Evolutionary conservation across 2,113 vertebrate genomes (phyloP).

Genomic region (Egretta garzetta): DNA sequence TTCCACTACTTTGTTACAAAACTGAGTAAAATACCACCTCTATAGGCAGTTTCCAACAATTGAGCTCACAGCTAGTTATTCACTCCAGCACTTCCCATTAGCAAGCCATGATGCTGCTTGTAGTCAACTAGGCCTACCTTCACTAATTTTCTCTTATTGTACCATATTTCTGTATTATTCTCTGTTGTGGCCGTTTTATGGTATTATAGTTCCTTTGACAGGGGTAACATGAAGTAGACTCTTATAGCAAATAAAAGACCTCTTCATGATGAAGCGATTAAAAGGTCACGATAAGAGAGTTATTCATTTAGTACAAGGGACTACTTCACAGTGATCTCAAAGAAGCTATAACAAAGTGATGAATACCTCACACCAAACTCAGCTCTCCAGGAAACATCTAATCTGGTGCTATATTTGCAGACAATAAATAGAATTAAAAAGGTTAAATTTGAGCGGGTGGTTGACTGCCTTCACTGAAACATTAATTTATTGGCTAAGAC

Average conservation of each 20-base stretch:
- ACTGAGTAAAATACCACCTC: background rate
- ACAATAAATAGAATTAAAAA: constrained; percentile 60
- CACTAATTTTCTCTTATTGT: constrained; percentile 41
- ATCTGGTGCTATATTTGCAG: constrained; percentile 52
- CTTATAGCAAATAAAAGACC: constrained; percentile 38
- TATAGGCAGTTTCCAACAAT: background rate
- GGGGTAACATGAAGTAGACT: constrained; percentile 32
- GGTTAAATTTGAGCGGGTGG: constrained; percentile 21
- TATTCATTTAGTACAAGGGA: constrained; percentile 54
- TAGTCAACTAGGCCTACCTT: constrained; percentile 1
- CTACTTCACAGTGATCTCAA: constrained; percentile 36
- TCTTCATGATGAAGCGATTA: constrained; percentile 45
- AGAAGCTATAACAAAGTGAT: constrained; percentile 31
- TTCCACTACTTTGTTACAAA: background rate
- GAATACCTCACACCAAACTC: constrained; percentile 53
- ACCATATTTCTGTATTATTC: background rate
- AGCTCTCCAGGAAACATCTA: background rate
- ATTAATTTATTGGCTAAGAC: constrained; percentile 31
- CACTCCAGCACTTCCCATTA: constrained; percentile 28
- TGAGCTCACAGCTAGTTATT: constrained; percentile 1
- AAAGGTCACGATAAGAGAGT: constrained; percentile 55
- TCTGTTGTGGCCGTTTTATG: background rate
- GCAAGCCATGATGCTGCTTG: background rate
- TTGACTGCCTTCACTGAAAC: constrained; percentile 48
- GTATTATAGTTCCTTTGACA: background rate